Base-by-base conservation (phyloP, 2,113 vertebrate species). In the Microcebus jonahi region DNA sequence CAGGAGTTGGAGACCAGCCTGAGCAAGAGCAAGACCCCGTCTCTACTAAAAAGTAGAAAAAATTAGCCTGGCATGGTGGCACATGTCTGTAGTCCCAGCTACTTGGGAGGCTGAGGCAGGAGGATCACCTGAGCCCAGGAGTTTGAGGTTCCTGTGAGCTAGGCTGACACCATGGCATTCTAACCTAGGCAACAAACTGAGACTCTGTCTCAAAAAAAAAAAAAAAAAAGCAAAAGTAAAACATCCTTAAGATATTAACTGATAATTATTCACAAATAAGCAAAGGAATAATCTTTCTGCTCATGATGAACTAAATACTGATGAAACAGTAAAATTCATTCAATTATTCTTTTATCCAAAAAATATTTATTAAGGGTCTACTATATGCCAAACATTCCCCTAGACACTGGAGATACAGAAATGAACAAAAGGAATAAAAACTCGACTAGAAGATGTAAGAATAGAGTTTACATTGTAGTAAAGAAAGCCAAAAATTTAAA, bases 241-340 rank as follows among this genome's bases (percentile, higher is more conserved):
- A 29, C 3, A 79, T 84, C 8, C 48, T 59, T 96, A 36, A 94
- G 29, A 71, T 61, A 53, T 53, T 53, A 83, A 55, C 23, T 71
- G 53, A 25, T 27, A 87, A 90, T 55, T 88, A 55, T 70, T 90
- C 42, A 81, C 61, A 92, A 88, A 25, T 75, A 57, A 50, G 59
- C 68, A 92, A 86, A 93, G 11, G 7, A 87, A 57, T 90, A 29
- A 15, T 79, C 20, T 86, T 85, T 88, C 73, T 80, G 13, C 17
- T 50, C 5, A 63, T 68, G 59, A 70, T 50, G 1, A 94, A 93
- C 65, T 88, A 76, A 93, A 63, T 63, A 63, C 31, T 70, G 3
- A 81, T 61, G 34, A 85, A 97, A 93, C 17, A 59, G 12, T 65
- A 91, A 94, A 94, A 95, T 90, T 85, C 11, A 83, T n/a, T 76